phyloP scores from a whole-genome alignment of 2,888 invertebrate species.

The Aquatica leii region DNA sequence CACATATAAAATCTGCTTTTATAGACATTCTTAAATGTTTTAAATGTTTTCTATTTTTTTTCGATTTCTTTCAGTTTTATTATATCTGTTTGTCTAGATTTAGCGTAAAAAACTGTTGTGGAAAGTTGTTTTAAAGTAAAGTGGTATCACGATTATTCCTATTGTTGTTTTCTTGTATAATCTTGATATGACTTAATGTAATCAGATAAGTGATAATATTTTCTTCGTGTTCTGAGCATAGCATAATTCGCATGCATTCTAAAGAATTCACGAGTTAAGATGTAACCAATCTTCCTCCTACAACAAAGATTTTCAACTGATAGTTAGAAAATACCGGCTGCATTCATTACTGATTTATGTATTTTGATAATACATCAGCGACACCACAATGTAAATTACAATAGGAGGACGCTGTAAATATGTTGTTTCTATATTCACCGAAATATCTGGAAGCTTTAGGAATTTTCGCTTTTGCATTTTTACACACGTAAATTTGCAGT shows the following conservation, averaged over 20 bases:
- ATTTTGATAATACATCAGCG: conserved; percentile 59
- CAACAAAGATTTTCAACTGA: conserved; percentile 50
- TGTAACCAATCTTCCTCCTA: conserved; percentile 54
- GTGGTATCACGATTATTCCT: too few relatives aligned
- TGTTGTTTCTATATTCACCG: conserved; percentile 46
- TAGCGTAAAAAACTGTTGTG: too few relatives aligned
- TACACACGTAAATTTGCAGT: conserved; percentile 48
- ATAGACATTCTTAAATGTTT: too few relatives aligned
- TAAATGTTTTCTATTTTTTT: too few relatives aligned
- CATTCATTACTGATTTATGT: conserved; percentile 58
- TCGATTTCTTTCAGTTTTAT: too few relatives aligned
- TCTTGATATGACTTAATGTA: not conserved
- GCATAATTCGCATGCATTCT: conserved; percentile 48
- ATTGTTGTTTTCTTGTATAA: too few relatives aligned
- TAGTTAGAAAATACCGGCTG: conserved; percentile 49
- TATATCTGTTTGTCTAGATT: too few relatives aligned
- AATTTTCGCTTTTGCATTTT: conserved; percentile 39
- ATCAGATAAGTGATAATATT: conserved; percentile 45
- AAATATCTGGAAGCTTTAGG: conserved; percentile 34
- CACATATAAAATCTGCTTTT: too few relatives aligned
- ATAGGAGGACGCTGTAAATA: conserved; percentile 58
- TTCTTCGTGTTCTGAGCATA: conserved; percentile 49
- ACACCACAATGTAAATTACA: conserved; percentile 61
- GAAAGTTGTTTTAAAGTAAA: too few relatives aligned
- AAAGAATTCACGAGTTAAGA: conserved; percentile 50